Evolutionary conservation across 2,113 vertebrate genomes (phyloP).

Genomic region (Gorsachius goisagi): DNA sequence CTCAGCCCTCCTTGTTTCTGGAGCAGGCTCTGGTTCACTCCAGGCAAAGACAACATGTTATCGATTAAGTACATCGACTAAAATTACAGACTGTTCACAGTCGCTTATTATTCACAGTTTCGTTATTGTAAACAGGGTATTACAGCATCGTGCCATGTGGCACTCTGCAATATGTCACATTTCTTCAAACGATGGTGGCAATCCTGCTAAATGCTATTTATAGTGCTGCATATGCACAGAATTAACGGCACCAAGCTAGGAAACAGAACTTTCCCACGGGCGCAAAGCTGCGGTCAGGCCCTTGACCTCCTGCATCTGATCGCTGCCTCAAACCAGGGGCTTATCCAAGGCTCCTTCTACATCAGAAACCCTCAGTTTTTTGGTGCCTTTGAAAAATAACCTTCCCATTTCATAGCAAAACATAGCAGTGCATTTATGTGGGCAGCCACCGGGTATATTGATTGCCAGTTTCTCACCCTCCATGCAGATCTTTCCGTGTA

Average conservation of each 20-base stretch:
- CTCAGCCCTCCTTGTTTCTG: not conserved
- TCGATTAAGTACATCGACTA: not conserved
- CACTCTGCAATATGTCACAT: not conserved
- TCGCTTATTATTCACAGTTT: not conserved
- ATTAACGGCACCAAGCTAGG: not conserved
- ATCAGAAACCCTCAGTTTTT: not conserved
- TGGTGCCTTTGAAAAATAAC: not conserved
- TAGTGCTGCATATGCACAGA: not conserved
- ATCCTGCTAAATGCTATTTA: not conserved
- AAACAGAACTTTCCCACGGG: not conserved
- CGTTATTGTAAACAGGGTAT: not conserved
- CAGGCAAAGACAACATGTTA: not conserved
- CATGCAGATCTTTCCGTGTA: not conserved
- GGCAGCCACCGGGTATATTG: fast-evolving
- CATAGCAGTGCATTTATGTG: fast-evolving
- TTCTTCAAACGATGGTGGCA: not conserved
- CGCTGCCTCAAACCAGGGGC: not conserved
- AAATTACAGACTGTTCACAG: not conserved
- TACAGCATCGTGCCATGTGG: not conserved
- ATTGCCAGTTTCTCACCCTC: not conserved
- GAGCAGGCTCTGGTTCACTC: not conserved
- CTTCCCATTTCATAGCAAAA: not conserved
- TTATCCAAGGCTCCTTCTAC: not conserved
- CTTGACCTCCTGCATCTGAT: not conserved
- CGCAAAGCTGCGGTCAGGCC: fast-evolving